phyloP scores from a whole-genome alignment of 2,113 vertebrate genomes.

The Ranitomeya imitator region DNA sequence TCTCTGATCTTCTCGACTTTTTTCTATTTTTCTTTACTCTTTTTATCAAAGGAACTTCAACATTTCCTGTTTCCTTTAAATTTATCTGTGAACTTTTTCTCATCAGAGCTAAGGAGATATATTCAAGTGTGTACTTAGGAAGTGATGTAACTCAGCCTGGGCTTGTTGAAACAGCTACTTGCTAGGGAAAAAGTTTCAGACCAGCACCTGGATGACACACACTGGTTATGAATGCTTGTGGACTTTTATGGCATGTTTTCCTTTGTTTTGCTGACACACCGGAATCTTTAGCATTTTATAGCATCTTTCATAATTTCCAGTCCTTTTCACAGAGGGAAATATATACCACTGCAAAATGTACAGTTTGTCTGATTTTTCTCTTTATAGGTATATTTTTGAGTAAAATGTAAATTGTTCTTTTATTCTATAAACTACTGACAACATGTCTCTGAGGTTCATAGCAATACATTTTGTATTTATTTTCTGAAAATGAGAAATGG shows the following conservation, averaged over 20 bases:
- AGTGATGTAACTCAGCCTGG: slow-evolving; percentile 86
- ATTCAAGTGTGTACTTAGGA: slow-evolving; percentile 80
- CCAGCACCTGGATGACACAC: slow-evolving; percentile 43
- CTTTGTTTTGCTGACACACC: not conserved
- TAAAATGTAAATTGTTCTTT: no score
- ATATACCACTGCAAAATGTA: no score
- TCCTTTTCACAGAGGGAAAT: not conserved
- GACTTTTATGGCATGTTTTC: slow-evolving; percentile 36
- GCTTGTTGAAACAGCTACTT: slow-evolving; percentile 82
- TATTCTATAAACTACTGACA: no score
- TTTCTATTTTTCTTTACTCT: slow-evolving; percentile 51
- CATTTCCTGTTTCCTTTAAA: slow-evolving; percentile 87
- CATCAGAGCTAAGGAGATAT: slow-evolving; percentile 70
- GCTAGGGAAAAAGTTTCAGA: slow-evolving; percentile 68
- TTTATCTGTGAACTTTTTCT: slow-evolving; percentile 74
- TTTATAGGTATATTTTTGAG: no score
- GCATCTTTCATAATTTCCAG: not conserved
- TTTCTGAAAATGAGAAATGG: no score
- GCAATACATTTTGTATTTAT: no score
- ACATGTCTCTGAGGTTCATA: no score
- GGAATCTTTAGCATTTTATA: not conserved
- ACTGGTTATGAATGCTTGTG: slow-evolving; percentile 59
- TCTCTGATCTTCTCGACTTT: slow-evolving; percentile 61
- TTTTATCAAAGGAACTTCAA: slow-evolving; percentile 64
- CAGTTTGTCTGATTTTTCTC: no score